Percentiles rank a stretch among this genome's conserved stretches.
Conservation (phyloP, 2,113 vertebrate species). For the Tetrax tetrax region DNA sequence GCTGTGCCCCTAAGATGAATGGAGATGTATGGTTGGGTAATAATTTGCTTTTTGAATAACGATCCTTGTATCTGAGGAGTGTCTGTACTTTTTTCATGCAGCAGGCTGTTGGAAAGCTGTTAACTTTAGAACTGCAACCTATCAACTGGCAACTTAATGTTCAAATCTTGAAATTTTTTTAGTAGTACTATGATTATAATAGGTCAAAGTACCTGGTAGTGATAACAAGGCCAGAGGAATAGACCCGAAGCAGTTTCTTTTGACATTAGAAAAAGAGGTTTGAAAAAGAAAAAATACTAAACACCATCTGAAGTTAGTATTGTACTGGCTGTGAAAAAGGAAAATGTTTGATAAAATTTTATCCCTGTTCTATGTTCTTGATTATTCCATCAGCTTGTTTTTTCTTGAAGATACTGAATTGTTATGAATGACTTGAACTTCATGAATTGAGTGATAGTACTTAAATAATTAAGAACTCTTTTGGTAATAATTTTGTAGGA, state of each 20-base stretch:
- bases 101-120: not conserved
- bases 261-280: not conserved
- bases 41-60: not conserved
- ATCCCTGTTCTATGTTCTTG: not conserved
- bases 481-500: not conserved
- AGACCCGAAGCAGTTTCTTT: not conserved
- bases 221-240: not conserved
- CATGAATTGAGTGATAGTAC: not conserved
- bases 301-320: not conserved
- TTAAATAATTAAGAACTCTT: not conserved
- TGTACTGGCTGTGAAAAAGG: not conserved
- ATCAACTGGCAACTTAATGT: not conserved
- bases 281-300: not conserved
- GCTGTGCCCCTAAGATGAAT: not conserved
- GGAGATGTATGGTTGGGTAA: not conserved
- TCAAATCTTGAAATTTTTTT: not conserved
- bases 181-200: accelerated
- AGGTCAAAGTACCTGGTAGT: not conserved
- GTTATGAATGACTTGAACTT: not conserved
- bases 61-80: not conserved
- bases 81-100: not conserved
- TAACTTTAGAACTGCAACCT: not conserved
- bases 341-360: accelerated
- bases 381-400: not conserved
- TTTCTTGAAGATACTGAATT: not conserved